These are phyloP conservation scores for Ceyx melanurus DNA, from an alignment of 2,113 vertebrate species.

Conservation along the genomic window DNA sequence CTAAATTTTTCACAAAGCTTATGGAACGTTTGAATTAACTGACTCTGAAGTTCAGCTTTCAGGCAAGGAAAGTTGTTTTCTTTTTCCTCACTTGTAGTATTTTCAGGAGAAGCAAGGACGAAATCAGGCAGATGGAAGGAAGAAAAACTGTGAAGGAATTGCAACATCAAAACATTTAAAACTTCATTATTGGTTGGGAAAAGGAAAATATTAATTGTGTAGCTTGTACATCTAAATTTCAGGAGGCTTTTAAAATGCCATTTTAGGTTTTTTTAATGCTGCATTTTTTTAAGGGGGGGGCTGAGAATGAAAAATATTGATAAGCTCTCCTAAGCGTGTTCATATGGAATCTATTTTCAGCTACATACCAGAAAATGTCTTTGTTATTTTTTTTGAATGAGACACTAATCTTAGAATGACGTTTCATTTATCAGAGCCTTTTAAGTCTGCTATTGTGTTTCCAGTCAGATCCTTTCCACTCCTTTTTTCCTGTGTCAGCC, in stretches of 20 bases:
- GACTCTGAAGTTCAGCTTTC: background rate
- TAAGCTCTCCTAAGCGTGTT: slow-evolving; percentile 5
- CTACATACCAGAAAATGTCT: slow-evolving; percentile 53
- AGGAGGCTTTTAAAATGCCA: background rate
- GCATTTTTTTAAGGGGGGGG: background rate
- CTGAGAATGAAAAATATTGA: slow-evolving; percentile 25
- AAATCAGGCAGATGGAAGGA: slow-evolving; percentile 15
- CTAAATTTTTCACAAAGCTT: background rate
- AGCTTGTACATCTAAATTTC: background rate
- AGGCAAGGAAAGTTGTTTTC: slow-evolving; percentile 14
- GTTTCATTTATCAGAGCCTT: slow-evolving; percentile 62
- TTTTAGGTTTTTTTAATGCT: background rate
- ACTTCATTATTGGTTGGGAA: background rate
- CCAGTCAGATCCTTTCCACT: slow-evolving; percentile 43
- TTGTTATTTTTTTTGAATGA: slow-evolving; percentile 61
- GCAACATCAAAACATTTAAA: background rate
- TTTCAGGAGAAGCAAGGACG: background rate
- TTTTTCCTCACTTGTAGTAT: background rate
- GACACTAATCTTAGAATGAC: slow-evolving; percentile 51
- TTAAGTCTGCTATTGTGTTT: slow-evolving; percentile 59
- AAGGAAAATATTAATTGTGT: background rate
- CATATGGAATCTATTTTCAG: slow-evolving; percentile 61
- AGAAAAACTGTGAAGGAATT: background rate
- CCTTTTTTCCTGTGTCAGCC: slow-evolving; percentile 43
- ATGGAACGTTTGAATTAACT: background rate